These are phyloP conservation scores for Arenaria interpres DNA, from an alignment of 2,113 vertebrate species.

Conservation along the genomic window DNA sequence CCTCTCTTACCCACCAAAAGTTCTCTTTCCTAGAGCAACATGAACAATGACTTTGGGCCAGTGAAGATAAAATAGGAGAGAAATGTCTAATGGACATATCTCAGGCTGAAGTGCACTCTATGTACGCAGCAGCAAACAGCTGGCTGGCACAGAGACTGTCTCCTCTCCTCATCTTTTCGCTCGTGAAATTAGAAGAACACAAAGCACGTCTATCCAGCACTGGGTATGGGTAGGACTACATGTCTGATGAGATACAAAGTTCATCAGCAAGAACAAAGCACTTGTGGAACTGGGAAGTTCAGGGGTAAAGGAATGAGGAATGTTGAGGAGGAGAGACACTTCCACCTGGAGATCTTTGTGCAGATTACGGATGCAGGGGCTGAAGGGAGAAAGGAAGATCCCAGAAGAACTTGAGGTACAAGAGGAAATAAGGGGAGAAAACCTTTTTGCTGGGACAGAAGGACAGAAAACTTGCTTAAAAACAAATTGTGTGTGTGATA, in stretches of 20 bases:
- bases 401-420: neutral
- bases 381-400: neutral
- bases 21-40: neutral
- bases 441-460: neutral
- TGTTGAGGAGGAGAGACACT: neutral
- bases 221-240: neutral
- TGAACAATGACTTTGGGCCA: neutral
- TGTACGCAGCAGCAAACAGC: neutral
- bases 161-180: neutral
- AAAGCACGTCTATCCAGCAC: neutral
- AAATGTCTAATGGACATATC: neutral
- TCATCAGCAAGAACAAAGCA: neutral
- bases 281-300: neutral
- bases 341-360: neutral
- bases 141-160: neutral
- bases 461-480: neutral
- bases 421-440: neutral
- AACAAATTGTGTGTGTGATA: fast-evolving
- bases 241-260: neutral
- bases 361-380: neutral
- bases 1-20: neutral
- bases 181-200: neutral
- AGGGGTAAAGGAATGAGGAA: neutral
- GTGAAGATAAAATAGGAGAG: neutral
- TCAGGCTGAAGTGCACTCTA: neutral